Evolutionary conservation across 1,140 invertebrate species (phyloP), one percentile per base, ranked within the genome.

Genomic region (Frieseomelitta varia): DNA sequence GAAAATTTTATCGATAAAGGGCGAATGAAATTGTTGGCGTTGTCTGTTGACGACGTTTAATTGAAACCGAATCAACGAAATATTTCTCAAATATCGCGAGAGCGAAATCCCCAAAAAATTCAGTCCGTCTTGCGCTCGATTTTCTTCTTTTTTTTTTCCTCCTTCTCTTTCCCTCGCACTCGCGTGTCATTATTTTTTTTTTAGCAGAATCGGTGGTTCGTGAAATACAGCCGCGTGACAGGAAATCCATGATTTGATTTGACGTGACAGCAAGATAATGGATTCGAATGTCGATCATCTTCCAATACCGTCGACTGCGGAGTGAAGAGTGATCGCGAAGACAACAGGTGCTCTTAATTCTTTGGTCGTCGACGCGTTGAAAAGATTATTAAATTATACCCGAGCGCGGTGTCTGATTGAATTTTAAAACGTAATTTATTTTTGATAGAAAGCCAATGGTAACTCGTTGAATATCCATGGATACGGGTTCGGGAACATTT

Each of bases 281-380:
- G 74, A 77, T 77, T 77, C 74, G 74, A 77, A 65, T n/a, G 56
- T 77, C 74, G 58, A 76, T 77, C 74, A 77, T 65, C 74, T 77
- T 77, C 56, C 74, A 77, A 63, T 77, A 61, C 39, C 10, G n/a
- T 30, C 39, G 39, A 47, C 39, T 30, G 53, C 55, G 51, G 53
- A 12, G 27, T 65, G 74, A 21, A 77, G 30, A 51, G 27, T 39
- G 74, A 75, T 58, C 73, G 30, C 21, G 12, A 75, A 75, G 73
- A 56, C 55, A 75, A 58, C 27, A 24, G 73, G 56, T 21, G 56
- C 74, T 63, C 74, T 77, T 77, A 61, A 77, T 77, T 58, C 58
- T 15, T 34, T 21, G 3, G 14, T 6, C 12, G 74, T 6, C 12
- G 74, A 76, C 56, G 11, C 34, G 34, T 47, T 27, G 55, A 19